Conservation (phyloP, 2,888 invertebrate species). For the Tuta absoluta region DNA sequence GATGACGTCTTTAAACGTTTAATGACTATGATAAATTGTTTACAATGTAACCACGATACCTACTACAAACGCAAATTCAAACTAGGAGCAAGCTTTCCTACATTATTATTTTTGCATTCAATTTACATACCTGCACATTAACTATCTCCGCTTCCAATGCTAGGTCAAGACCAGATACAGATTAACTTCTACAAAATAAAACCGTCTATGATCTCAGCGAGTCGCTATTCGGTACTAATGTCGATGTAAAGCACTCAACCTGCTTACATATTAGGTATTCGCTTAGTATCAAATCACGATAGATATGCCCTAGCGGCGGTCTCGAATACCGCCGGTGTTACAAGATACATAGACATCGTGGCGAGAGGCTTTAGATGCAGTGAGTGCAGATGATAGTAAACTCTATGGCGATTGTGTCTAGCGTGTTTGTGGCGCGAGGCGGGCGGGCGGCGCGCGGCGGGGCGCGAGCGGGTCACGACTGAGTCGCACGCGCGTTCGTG, state of each 20-base stretch:
- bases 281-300: conserved; percentile 52
- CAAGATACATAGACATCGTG: conserved; percentile 61
- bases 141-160: conserved; percentile 18
- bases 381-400: conserved; percentile 58
- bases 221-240: conserved; percentile 52
- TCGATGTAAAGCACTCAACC: conserved; percentile 33
- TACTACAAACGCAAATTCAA: not conserved
- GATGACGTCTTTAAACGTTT: not conserved
- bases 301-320: conserved; percentile 50
- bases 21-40: not conserved
- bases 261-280: conserved; percentile 42
- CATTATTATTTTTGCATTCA: not conserved
- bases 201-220: conserved; percentile 65
- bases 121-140: not conserved
- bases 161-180: conserved; percentile 27
- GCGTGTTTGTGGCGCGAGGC: conserved; percentile 59
- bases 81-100: not conserved
- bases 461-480: conserved; percentile 79
- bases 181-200: conserved; percentile 49
- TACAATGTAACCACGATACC: not conserved
- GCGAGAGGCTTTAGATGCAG: conserved; percentile 37
- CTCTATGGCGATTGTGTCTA: conserved; percentile 62
- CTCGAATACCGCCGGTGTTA: conserved; percentile 51
- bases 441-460: conserved; percentile 47
- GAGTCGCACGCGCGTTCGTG: conserved; percentile 79